These are phyloP conservation scores for Petromus typicus DNA, from an alignment of 2,113 vertebrate genomes.

Conservation along the genomic window DNA sequence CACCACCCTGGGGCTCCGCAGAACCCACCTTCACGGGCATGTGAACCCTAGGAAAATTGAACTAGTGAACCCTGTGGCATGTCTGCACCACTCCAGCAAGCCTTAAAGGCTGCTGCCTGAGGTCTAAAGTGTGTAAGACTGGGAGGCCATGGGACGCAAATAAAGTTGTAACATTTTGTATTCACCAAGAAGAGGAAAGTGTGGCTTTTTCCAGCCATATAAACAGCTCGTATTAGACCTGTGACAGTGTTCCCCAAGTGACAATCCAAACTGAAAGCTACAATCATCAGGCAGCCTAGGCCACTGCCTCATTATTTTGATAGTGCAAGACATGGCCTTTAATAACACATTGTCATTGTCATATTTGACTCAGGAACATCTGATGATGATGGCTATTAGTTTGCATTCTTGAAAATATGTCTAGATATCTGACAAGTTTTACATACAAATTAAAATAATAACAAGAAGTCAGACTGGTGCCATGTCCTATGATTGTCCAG, in stretches of 20 bases:
- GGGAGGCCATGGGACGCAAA: background rate
- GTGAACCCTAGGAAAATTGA: background rate
- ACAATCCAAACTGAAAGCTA: constrained; percentile 46
- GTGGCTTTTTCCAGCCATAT: background rate
- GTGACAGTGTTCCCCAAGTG: background rate
- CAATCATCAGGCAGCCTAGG: constrained; percentile 26
- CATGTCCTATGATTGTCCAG: constrained; percentile 43
- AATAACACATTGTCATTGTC: constrained; percentile 48
- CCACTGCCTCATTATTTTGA: constrained; percentile 59
- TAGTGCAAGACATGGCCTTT: constrained; percentile 62
- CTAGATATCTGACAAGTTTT: constrained; percentile 69
- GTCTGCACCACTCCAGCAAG: background rate
- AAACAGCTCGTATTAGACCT: background rate
- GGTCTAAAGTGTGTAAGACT: background rate
- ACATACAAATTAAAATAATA: constrained; percentile 74
- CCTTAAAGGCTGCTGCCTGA: background rate
- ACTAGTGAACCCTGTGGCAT: fast-evolving
- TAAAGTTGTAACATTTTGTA: background rate
- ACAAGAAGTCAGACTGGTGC: constrained; percentile 50
- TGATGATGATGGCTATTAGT: constrained; percentile 56
- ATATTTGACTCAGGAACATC: constrained; percentile 57
- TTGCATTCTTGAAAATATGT: constrained; percentile 66
- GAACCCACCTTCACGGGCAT: background rate
- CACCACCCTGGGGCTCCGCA: background rate
- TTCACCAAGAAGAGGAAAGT: constrained; percentile 16